phyloP scores from a whole-genome alignment of 2,797 vertebrate genomes.

The Neosilurus mollespiculum region DNA sequence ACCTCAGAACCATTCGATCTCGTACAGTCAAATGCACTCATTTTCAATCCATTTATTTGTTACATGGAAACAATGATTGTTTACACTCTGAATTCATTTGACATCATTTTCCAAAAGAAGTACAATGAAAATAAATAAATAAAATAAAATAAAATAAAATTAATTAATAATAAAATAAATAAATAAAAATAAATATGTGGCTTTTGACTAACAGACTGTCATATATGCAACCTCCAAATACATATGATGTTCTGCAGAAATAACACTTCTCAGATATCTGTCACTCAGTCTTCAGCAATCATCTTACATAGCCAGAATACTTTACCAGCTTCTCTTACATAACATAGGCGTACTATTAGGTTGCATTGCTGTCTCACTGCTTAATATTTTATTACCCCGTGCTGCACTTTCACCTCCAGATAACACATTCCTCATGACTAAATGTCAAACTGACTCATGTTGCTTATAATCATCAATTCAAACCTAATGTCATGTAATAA shows the following conservation, averaged over 20 bases:
- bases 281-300: constrained; percentile 34
- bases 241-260: constrained; percentile 30
- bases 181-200: background rate
- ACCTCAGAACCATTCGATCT: constrained; percentile 11
- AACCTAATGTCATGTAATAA: constrained; percentile 9
- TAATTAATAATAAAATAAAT: no score
- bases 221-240: constrained; percentile 4
- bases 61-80: constrained; percentile 6
- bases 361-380: constrained; percentile 51
- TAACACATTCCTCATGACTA: constrained; percentile 36
- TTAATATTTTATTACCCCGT: constrained; percentile 55
- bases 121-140: constrained; percentile 3
- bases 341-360: constrained; percentile 45
- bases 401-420: constrained; percentile 51
- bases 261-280: constrained; percentile 43
- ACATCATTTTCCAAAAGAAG: constrained; percentile 8
- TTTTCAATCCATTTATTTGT: constrained; percentile 29
- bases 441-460: constrained; percentile 36
- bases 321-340: constrained; percentile 46
- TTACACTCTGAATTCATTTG: constrained; percentile 6
- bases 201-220: constrained; percentile 15
- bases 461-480: background rate
- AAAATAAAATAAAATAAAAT: no score
- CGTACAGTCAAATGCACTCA: background rate
- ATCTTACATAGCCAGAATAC: constrained; percentile 37